These are phyloP conservation scores for Rhizomys pruinosus DNA, from an alignment of 2,113 vertebrate species.

Conservation along the genomic window DNA sequence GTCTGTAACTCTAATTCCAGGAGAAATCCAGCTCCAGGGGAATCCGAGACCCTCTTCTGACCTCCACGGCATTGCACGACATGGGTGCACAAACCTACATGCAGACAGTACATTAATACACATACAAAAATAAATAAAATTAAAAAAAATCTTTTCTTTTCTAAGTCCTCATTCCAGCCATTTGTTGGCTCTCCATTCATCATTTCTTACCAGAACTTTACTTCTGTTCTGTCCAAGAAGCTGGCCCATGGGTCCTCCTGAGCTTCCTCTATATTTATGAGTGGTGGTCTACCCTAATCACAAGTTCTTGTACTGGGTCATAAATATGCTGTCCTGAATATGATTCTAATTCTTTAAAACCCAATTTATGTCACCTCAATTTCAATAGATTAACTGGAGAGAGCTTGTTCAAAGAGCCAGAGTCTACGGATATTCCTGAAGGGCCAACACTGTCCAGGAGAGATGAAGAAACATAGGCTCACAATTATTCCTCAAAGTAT, in stretches of 20 bases:
- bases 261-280: constrained; percentile 66
- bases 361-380: constrained; percentile 40
- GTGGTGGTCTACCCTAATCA: too few relatives aligned
- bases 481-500: constrained; percentile 11
- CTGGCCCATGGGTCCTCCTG: not conserved
- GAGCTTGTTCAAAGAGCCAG: constrained; percentile 60
- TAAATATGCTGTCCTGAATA: constrained; percentile 55
- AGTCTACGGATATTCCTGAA: constrained; percentile 64
- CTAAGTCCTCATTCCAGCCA: not conserved
- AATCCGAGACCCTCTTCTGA: too few relatives aligned
- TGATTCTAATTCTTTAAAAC: constrained; percentile 20
- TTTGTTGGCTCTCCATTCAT: not conserved
- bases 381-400: constrained; percentile 71
- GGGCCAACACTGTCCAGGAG: constrained; percentile 55
- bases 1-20: too few relatives aligned
- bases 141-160: constrained; percentile 16
- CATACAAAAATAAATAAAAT: too few relatives aligned
- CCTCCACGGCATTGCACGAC: too few relatives aligned
- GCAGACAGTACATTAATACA: too few relatives aligned
- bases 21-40: too few relatives aligned
- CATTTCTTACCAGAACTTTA: not conserved
- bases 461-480: constrained; percentile 63
- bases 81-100: too few relatives aligned
- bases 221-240: not conserved
- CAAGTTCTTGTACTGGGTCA: too few relatives aligned